phyloP scores from a whole-genome alignment of 2,113 vertebrate genomes.

The Cottus gobio region DNA sequence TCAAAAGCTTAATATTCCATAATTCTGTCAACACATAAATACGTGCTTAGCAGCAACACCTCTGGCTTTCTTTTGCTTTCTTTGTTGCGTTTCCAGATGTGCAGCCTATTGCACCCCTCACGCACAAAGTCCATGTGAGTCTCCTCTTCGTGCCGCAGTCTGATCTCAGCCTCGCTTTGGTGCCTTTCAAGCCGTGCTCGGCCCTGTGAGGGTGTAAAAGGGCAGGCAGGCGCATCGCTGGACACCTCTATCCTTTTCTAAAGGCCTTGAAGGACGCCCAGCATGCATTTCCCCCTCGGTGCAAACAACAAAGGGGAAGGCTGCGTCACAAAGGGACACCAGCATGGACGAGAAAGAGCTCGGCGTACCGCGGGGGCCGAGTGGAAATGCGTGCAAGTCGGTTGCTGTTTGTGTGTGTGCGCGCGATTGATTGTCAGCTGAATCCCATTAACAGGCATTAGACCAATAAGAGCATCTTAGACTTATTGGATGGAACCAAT shows the following conservation, averaged over 20 bases:
- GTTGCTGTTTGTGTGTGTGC: slow-evolving; percentile 22
- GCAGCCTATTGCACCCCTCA: background rate
- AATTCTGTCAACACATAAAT: background rate
- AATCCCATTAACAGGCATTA: slow-evolving; percentile 51
- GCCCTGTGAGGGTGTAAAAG: slow-evolving; percentile 52
- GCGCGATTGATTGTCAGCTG: slow-evolving; percentile 41
- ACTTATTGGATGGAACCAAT: slow-evolving; percentile 36
- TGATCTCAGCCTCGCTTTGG: slow-evolving; percentile 18
- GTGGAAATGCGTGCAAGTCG: background rate
- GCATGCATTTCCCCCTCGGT: slow-evolving; percentile 55
- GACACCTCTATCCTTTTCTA: slow-evolving; percentile 53
- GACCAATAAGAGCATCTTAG: slow-evolving; percentile 33
- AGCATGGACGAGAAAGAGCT: slow-evolving; percentile 16
- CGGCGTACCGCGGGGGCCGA: background rate
- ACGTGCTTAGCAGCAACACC: background rate
- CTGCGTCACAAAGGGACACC: slow-evolving; percentile 49
- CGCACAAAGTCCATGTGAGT: background rate
- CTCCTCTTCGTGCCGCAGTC: slow-evolving; percentile 12
- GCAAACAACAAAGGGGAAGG: slow-evolving; percentile 60
- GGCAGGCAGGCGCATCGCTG: slow-evolving; percentile 47
- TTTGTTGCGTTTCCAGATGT: background rate
- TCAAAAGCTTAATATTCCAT: background rate
- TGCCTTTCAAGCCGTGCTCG: slow-evolving; percentile 44
- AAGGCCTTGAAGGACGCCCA: slow-evolving; percentile 63
- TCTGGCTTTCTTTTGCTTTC: background rate